phyloP scores from a whole-genome alignment of 2,113 vertebrate genomes.

The Morone saxatilis region DNA sequence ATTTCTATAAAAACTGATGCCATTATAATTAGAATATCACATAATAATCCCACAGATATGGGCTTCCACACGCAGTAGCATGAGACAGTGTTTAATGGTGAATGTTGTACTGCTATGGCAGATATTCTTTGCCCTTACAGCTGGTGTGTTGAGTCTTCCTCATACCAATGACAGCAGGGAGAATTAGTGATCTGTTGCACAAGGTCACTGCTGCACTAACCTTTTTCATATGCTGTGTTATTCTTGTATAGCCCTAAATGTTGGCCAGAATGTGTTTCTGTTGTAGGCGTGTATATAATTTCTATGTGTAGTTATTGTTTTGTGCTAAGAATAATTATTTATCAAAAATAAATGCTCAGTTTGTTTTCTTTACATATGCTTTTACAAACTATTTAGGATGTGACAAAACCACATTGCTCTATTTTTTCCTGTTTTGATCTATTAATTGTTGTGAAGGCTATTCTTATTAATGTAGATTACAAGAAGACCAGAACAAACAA shows the following conservation, averaged over 20 bases:
- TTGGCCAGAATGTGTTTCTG: neutral
- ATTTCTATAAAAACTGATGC: neutral
- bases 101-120: conserved; percentile 38
- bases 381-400: neutral
- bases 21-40: neutral
- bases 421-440: neutral
- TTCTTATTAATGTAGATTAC: neutral
- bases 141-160: conserved; percentile 14
- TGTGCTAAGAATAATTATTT: neutral
- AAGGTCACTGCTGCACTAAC: conserved; percentile 31
- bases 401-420: neutral
- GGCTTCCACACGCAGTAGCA: neutral
- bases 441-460: neutral
- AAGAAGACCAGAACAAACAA: neutral
- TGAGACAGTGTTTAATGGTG: neutral
- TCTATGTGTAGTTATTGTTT: neutral
- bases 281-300: conserved; percentile 5
- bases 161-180: conserved; percentile 13
- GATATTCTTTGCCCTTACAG: conserved; percentile 17
- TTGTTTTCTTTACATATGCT: neutral
- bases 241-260: neutral
- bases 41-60: neutral
- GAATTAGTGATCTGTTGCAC: conserved; percentile 17
- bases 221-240: conserved; percentile 10
- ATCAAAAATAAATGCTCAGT: neutral